Evolutionary conservation across 2,797 vertebrate genomes (phyloP).

Genomic region (Rhinella marina): DNA sequence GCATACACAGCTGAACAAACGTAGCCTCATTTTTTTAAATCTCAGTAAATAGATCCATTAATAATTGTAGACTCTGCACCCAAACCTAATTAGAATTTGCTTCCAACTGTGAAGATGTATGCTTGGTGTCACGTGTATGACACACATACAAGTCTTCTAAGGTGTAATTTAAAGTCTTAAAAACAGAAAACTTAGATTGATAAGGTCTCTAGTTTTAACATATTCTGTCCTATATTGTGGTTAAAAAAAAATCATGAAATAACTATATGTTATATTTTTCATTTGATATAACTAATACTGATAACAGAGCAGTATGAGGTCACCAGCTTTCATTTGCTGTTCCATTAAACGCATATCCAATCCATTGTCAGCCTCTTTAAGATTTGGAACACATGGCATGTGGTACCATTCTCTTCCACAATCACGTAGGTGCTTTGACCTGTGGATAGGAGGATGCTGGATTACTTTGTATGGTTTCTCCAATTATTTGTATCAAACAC

Average conservation of each 20-base stretch:
- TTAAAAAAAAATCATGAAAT: not conserved
- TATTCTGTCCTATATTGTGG: not conserved
- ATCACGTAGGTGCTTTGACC: not conserved
- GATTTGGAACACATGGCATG: too few species aligned
- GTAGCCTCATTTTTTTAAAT: constrained; percentile 52
- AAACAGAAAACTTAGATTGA: constrained; percentile 11
- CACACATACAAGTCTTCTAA: constrained; percentile 36
- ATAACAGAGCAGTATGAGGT: not conserved
- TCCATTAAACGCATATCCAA: not conserved
- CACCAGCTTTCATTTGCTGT: not conserved
- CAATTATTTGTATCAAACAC: not conserved
- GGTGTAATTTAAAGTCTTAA: constrained; percentile 27
- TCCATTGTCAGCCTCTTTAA: not conserved
- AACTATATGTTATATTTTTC: not conserved
- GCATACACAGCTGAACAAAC: constrained; percentile 24
- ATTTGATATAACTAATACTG: not conserved
- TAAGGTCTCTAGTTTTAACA: not conserved
- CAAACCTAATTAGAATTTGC: constrained; percentile 54
- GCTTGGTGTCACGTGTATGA: constrained; percentile 35
- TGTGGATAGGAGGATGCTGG: not conserved
- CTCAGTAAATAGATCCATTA: constrained; percentile 47
- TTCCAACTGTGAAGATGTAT: constrained; percentile 52
- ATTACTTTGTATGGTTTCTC: not conserved
- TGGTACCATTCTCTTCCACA: not conserved
- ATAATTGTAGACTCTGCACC: constrained; percentile 55